phyloP scores from a whole-genome alignment of 2,888 invertebrate species.

The Clostera curtula region DNA sequence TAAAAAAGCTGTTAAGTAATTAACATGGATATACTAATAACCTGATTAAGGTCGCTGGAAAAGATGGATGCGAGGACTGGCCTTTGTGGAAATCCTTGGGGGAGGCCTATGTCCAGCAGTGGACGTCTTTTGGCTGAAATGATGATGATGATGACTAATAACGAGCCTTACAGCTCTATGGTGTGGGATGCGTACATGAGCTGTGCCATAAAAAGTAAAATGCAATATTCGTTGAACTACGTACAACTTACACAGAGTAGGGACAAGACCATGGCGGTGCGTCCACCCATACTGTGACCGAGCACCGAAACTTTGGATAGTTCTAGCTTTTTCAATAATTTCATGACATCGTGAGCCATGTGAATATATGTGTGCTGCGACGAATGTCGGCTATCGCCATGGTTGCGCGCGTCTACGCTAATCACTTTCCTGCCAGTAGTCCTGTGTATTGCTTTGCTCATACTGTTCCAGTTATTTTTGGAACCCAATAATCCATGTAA shows the following conservation, averaged over 20 bases:
- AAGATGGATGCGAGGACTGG: too few species aligned
- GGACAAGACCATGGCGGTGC: conserved; percentile 89
- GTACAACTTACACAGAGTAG: conserved; percentile 75
- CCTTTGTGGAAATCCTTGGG: too few species aligned
- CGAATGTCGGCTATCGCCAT: conserved; percentile 93
- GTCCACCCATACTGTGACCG: conserved; percentile 98
- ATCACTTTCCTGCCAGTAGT: conserved; percentile 83
- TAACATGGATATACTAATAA: too few species aligned
- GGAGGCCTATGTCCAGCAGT: too few species aligned
- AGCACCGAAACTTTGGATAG: conserved; percentile 80
- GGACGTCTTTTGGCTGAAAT: too few species aligned
- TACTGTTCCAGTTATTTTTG: conserved; percentile 93
- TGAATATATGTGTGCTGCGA: conserved; percentile 82
- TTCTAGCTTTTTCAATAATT: conserved; percentile 77
- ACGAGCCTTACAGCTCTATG: too few species aligned
- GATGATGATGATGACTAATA: too few species aligned
- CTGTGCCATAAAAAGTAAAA: too few species aligned
- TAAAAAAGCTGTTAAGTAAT: too few species aligned
- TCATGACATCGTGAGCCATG: conserved; percentile 78
- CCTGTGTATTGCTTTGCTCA: conserved; percentile 84
- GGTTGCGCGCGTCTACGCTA: conserved; percentile 93
- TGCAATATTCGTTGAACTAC: conserved; percentile 25
- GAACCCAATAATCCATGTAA: conserved; percentile 95
- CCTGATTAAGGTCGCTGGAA: too few species aligned
- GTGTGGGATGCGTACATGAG: too few species aligned